phyloP scores from a whole-genome alignment of 2,113 vertebrate genomes.

The Pseudorhombus dupliciocellatus region DNA sequence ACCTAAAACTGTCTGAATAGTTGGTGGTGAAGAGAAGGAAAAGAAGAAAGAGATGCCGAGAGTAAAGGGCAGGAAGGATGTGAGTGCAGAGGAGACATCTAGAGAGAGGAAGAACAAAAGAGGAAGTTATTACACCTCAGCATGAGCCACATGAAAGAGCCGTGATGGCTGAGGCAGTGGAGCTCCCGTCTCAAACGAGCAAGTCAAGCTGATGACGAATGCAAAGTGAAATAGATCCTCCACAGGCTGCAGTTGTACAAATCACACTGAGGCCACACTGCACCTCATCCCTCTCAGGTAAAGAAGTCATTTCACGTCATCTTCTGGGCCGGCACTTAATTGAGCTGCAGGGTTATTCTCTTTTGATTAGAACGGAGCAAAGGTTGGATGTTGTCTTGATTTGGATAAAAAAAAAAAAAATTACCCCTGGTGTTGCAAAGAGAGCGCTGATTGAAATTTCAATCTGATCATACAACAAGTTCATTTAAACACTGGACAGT shows the following conservation, averaged over 20 bases:
- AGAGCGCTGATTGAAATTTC: neutral
- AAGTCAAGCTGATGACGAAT: constrained; percentile 50
- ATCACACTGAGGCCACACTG: constrained; percentile 7
- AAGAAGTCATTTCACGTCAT: neutral
- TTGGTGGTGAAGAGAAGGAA: neutral
- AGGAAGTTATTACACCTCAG: constrained; percentile 58
- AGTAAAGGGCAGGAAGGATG: constrained; percentile 28
- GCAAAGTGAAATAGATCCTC: constrained; percentile 34
- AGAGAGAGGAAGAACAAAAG: constrained; percentile 41
- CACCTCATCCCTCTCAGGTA: neutral
- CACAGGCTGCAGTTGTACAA: constrained; percentile 2
- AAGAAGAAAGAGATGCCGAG: neutral
- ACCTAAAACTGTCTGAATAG: neutral
- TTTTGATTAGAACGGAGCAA: neutral
- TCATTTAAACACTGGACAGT: neutral
- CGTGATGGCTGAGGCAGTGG: constrained; percentile 47
- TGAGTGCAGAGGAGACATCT: constrained; percentile 18
- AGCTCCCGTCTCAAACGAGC: constrained; percentile 43
- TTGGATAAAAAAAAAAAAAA: too few species aligned
- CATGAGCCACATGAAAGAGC: constrained; percentile 52
- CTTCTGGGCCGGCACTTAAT: neutral
- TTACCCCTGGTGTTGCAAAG: too few species aligned
- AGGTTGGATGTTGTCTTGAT: too few species aligned
- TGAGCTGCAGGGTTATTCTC: neutral
- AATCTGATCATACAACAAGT: neutral